These are phyloP conservation scores for Selene dorsalis DNA, from an alignment of 2,797 vertebrate genomes.

Conservation along the genomic window DNA sequence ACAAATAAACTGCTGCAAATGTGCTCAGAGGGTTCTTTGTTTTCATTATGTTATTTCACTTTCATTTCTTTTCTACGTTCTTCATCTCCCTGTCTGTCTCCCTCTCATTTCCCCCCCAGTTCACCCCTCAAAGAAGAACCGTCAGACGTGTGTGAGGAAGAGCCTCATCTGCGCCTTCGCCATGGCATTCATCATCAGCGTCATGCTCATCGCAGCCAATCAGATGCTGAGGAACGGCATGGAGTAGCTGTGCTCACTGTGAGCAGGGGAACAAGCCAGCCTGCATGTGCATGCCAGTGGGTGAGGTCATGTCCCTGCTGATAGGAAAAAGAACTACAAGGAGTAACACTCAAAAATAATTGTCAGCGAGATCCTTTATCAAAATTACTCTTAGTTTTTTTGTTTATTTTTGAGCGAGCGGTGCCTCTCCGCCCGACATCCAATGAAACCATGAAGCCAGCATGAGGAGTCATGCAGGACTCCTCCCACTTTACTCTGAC, in stretches of 20 bases:
- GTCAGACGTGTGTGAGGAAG: conserved; percentile 96
- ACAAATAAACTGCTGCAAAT: background rate
- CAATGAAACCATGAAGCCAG: conserved; percentile 85
- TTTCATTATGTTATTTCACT: conserved; percentile 18
- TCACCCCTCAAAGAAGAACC: conserved; percentile 89
- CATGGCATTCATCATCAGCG: conserved; percentile 99
- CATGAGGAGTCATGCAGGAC: conserved; percentile 79
- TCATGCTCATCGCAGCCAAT: conserved; percentile 99
- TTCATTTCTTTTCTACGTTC: background rate
- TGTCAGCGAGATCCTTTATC: conserved; percentile 49
- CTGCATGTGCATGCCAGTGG: conserved; percentile 90
- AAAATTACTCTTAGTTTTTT: conserved; percentile 17
- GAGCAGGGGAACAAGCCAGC: conserved; percentile 78
- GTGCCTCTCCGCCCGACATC: conserved; percentile 47
- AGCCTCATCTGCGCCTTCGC: conserved; percentile 99
- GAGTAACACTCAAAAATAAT: conserved; percentile 35
- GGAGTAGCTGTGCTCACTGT: conserved; percentile 90
- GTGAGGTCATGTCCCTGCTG: conserved; percentile 80
- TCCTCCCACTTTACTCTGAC: conserved; percentile 89
- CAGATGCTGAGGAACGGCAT: conserved; percentile 99
- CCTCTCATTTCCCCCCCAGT: conserved; percentile 68
- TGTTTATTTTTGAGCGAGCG: conserved; percentile 34
- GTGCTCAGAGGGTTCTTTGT: conserved; percentile 10
- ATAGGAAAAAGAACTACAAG: conserved; percentile 59
- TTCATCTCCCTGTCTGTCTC: background rate